Evolutionary conservation across 1,140 invertebrate species (phyloP).

Genomic region (Aplysia californica): DNA sequence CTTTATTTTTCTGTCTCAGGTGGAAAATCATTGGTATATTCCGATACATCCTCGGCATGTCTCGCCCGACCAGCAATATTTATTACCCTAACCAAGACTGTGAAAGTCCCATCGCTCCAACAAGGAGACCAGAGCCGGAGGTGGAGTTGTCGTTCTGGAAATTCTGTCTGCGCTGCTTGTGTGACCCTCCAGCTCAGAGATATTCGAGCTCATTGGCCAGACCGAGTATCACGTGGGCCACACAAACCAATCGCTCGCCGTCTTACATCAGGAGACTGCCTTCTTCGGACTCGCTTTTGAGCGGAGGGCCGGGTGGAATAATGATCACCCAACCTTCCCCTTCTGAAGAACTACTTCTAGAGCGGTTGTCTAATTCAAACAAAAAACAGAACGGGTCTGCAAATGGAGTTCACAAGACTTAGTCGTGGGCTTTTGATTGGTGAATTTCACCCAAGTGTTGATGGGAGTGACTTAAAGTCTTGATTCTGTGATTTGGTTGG

Average conservation of each 20-base stretch:
- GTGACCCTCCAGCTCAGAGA: slow-evolving; percentile 40
- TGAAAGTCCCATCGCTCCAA: too few species aligned
- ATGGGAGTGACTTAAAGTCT: too few species aligned
- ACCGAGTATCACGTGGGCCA: not conserved
- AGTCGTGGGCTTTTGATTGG: too few species aligned
- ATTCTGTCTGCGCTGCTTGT: slow-evolving; percentile 57
- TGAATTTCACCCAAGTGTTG: too few species aligned
- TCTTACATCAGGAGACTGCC: not conserved
- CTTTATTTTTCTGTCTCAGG: too few species aligned
- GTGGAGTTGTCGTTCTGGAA: slow-evolving; percentile 37
- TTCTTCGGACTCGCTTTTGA: not conserved
- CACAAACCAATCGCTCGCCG: slow-evolving; percentile 17
- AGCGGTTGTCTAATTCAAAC: not conserved
- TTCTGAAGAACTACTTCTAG: slow-evolving; percentile 10
- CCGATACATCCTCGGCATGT: slow-evolving; percentile 5
- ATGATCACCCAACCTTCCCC: slow-evolving; percentile 2
- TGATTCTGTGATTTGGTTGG: too few species aligned
- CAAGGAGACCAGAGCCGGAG: not conserved
- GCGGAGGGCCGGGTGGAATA: not conserved
- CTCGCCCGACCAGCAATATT: too few species aligned
- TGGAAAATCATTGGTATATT: too few species aligned
- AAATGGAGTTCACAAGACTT: too few species aligned
- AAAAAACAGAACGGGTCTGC: too few species aligned
- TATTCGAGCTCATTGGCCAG: not conserved
- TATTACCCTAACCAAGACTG: too few species aligned